A percentile compares a stretch with the other conserved stretches of the same genome.
phyloP scores from a whole-genome alignment of 2,797 vertebrate genomes.

The Gouania willdenowi region DNA sequence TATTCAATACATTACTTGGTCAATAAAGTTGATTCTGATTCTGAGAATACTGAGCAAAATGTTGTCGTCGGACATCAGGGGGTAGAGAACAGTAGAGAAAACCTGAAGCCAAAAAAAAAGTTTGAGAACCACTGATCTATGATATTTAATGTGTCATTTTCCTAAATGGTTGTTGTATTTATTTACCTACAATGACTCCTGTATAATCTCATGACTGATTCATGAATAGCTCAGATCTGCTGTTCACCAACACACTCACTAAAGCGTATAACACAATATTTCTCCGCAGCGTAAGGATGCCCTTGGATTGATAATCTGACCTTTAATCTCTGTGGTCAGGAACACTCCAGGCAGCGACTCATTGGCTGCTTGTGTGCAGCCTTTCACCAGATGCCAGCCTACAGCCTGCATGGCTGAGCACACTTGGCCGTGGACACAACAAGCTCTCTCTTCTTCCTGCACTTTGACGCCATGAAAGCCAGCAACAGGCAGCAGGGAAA shows the following conservation, averaged over 20 bases:
- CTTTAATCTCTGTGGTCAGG: conserved; percentile 13
- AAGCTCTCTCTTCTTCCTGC: conserved; percentile 54
- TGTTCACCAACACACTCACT: too few species aligned
- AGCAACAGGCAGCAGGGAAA: conserved; percentile 45
- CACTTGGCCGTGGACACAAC: conserved; percentile 45
- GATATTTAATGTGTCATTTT: neutral
- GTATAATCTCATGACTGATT: too few species aligned
- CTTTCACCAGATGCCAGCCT: conserved; percentile 25
- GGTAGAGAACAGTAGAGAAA: too few species aligned
- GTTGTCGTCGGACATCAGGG: too few species aligned
- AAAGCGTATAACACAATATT: too few species aligned
- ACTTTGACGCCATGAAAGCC: conserved; percentile 43
- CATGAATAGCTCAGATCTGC: too few species aligned
- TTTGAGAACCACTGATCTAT: neutral
- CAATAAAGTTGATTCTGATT: too few species aligned
- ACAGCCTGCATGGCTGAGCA: conserved; percentile 45
- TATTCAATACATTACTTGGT: too few species aligned
- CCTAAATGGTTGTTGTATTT: neutral
- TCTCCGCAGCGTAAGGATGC: too few species aligned
- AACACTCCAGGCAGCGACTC: conserved; percentile 25
- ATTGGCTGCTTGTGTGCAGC: conserved; percentile 19
- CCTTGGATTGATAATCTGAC: conserved; percentile 12
- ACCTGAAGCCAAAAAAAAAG: neutral
- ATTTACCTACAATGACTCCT: neutral
- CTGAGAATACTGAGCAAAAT: too few species aligned